Base-by-base conservation (phyloP, 1,140 invertebrate genomes). In the Caenorhabditis remanei region DNA sequence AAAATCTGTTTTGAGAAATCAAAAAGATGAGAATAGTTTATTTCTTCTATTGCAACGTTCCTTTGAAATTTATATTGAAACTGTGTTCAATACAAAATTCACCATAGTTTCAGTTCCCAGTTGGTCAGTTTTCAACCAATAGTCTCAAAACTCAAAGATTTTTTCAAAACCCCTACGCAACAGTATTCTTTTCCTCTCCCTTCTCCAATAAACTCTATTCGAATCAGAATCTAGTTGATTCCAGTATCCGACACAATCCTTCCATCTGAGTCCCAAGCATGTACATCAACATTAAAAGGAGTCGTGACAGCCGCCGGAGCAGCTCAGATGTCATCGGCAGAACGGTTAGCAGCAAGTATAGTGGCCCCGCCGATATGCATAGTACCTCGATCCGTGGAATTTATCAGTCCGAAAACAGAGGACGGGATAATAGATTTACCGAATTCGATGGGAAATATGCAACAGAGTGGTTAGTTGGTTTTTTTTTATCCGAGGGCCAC, bases 381-480 rank as follows among this genome's bases (percentile, higher is more conserved):
- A 2, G 67, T 75, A 0, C 67, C 67, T 6, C 14, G 67, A 75
- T 75, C 67, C 1, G 67, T 75, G 13, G 67, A 75, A 21, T 75
- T 75, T 46, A 8, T 75, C 6, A 75, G 46, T 46, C 67, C 67
- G 19, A 75, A 75, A 48, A 75, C 67, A 2, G 67, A 75, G n/a
- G 67, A 75, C 1, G 32, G 21, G 1, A 14, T 32, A 13, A 16
- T 75, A 41, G 67, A 75, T 46, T 7, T 48, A n/a, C 67, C 67
- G 13, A 67, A 67, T 40, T 40, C 63, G n/a, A 75, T 75, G 43
- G 67, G 41, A 46, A 75, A 75, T 75, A n/a, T 75, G 67, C 67
- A 75, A 21, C 32, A 32, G 32, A 75, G 43, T 46, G 67, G 67
- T 75, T 13, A 67, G 40, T 48, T 75, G 67, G 46, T 46, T 19